Base-by-base conservation (phyloP, 2,888 invertebrate species). In the Thelaira solivaga region DNA sequence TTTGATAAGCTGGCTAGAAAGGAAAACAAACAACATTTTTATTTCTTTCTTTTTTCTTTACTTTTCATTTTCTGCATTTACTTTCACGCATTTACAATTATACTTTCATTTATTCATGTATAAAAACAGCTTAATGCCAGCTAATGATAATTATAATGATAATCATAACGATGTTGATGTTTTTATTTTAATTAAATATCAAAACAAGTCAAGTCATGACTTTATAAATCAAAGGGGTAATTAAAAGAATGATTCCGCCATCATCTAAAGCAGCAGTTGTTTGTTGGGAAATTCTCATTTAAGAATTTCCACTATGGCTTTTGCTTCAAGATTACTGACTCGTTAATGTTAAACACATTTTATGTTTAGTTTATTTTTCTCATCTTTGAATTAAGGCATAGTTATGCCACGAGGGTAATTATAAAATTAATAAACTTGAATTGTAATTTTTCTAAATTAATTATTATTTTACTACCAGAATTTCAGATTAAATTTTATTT, bases 1-100 rank as follows among this genome's bases (percentile, higher is more conserved):
- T 62, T 68, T 68, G 75, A 76, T 69, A 76, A 76, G 75, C 49
- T 64, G 69, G 41, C 49, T 69, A 51, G 75, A 69, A 76, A 76
- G 49, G 62, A 68, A 75, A 75, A 62, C 24, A 36, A 49, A 36
- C 16, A 34, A 62, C 26, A 18, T 49, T 64, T 61, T n/a, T 61
- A 20, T 47, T 22, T 41, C 16, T 57, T 29, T 4, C 2, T 16
- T 20, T 31, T 43, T 24, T 11, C 24, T 13, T 36, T 20, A 11
- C 22, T 47, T 59, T 39, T 39, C 20, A 68, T 59, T 59, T 68
- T 49, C 69, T 69, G 61, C 41, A 55, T 47, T 55, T 64, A 76
- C 75, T 76, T 76, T 76, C 75, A 76, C 75, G 75, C 75, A 76
- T 62, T 64, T 31, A 22, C 53, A 65, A 34, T 34, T 39, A 49